Conservation (phyloP, 2,113 vertebrate species). For the Myocastor coypus region DNA sequence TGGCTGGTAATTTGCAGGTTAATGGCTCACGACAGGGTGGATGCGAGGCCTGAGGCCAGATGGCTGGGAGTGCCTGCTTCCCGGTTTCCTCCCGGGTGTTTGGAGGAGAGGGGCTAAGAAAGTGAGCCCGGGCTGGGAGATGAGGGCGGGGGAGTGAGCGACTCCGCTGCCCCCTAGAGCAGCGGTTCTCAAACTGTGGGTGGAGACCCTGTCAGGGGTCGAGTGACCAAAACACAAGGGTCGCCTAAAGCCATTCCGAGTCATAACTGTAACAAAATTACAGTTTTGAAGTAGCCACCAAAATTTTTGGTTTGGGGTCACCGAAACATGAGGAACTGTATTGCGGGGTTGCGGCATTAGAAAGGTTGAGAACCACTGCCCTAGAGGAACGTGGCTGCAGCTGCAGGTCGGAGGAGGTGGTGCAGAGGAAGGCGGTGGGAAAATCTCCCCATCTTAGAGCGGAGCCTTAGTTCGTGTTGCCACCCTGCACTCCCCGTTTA, state of each 20-base stretch:
- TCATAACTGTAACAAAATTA: no score
- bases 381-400: not conserved
- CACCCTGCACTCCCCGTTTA: not conserved
- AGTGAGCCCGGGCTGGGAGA: not conserved
- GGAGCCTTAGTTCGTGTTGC: not conserved
- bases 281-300: no score
- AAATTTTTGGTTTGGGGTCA: no score
- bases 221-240: no score
- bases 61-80: not conserved
- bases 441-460: not conserved
- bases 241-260: no score
- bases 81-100: not conserved
- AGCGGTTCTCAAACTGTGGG: no score
- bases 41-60: not conserved
- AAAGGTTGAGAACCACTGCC: no score
- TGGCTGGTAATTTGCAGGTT: conserved; percentile 58
- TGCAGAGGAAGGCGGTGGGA: not conserved
- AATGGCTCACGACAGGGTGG: conserved; percentile 47
- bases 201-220: no score
- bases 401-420: not conserved
- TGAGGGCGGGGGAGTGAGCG: not conserved
- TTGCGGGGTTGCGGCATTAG: no score
- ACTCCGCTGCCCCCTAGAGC: not conserved
- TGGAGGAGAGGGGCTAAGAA: not conserved
- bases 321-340: no score